Conservation (phyloP, 2,888 invertebrate genomes). For the Xylocampa areola region DNA sequence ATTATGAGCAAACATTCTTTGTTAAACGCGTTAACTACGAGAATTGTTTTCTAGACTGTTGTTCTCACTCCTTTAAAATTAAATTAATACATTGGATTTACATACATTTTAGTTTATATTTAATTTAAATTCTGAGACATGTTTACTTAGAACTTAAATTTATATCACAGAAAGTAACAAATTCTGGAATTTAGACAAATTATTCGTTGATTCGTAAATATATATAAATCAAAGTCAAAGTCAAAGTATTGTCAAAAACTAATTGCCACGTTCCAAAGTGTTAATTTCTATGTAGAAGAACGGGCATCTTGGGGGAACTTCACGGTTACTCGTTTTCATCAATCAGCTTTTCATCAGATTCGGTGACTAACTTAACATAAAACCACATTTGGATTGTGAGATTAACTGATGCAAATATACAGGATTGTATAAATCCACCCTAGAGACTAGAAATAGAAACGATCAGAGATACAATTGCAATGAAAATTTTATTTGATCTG, state of each 20-base stretch:
- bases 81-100: constrained; percentile 13
- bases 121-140: constrained; percentile 1
- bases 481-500: too few species aligned
- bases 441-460: too few species aligned
- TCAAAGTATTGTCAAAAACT: too few species aligned
- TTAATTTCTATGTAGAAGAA: too few species aligned
- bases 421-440: too few species aligned
- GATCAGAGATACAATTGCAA: too few species aligned
- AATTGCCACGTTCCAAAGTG: too few species aligned
- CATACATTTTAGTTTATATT: constrained; percentile 2
- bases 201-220: not conserved
- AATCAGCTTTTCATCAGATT: too few species aligned
- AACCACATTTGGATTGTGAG: not conserved
- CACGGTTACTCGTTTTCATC: too few species aligned
- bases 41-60: constrained; percentile 4
- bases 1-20: constrained; percentile 9
- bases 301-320: too few species aligned
- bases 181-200: not conserved
- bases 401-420: too few species aligned
- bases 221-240: too few species aligned
- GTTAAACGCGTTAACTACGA: not conserved
- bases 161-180: not conserved
- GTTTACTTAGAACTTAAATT: not conserved
- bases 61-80: constrained; percentile 3
- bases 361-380: not conserved